Evolutionary conservation across 2,113 vertebrate species (phyloP).

Genomic region (Archilochus colubris): DNA sequence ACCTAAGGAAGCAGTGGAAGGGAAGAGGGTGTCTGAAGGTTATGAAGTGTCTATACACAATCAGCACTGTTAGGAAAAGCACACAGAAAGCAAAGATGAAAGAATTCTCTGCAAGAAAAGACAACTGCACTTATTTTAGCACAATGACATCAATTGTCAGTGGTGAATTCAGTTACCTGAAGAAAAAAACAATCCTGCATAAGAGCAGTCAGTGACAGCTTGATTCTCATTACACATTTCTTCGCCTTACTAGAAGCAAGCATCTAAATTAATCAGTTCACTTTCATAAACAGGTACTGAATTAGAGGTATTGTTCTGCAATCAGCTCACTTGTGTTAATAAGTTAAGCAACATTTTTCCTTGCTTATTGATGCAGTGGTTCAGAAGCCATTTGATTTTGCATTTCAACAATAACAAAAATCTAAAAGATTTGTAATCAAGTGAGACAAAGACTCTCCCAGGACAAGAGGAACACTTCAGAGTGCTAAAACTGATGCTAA

Average conservation of each 20-base stretch:
- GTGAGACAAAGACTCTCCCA: neutral
- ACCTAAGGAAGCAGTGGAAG: conserved; percentile 70
- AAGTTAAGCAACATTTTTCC: neutral
- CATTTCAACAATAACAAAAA: neutral
- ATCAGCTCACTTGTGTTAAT: neutral
- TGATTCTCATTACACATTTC: neutral
- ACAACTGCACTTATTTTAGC: neutral
- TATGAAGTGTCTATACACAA: neutral
- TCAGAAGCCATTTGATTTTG: neutral
- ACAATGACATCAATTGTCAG: neutral
- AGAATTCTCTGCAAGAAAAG: neutral
- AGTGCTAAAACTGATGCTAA: neutral
- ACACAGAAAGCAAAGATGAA: neutral
- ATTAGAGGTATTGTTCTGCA: conserved; percentile 9
- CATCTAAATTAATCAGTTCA: neutral
- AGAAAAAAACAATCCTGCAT: neutral
- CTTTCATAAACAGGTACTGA: neutral
- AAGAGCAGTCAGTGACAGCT: neutral
- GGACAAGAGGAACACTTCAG: neutral
- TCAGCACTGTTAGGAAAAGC: neutral
- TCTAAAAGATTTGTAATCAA: neutral
- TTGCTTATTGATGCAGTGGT: neutral
- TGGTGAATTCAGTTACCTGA: neutral
- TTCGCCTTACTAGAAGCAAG: neutral
- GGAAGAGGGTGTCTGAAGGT: neutral